Evolutionary conservation across 2,797 vertebrate species (phyloP), one percentile per base, ranked within the genome.

Genomic region (Poeciliopsis turneri): DNA sequence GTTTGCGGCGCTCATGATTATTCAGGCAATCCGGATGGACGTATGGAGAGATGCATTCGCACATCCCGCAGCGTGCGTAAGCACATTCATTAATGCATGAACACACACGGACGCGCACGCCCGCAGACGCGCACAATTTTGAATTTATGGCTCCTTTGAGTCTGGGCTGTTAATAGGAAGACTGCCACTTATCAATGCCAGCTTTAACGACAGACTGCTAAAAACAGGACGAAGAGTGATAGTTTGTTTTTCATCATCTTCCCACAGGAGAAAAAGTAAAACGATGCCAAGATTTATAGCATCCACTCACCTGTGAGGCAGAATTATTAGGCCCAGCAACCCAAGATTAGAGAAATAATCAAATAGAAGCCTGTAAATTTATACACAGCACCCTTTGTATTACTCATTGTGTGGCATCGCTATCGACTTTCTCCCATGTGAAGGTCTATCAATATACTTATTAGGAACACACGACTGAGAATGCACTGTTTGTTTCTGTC

Each of bases 241-340:
- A 90, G 94, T 94, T 93, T 93, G 91, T 92, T 91, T 94, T 94
- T 93, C 92, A 94, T 93, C 94, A 93, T 94, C 91, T 82, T 86
- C n/a, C 74, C 20, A 85, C 46, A 81, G 72, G 75, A 73, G 76
- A 73, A 92, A 86, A 92, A 93, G 89, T 92, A 86, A 94, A 90
- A 93, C 72, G 87, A 89, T 87, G 91, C 66, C 0, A 36, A 84
- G 86, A 93, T 94, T 93, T 92, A 94, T 90, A 78, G 77, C 77
- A 69, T 76, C 77, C 43, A 77, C 88, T 88, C 91, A 92, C 92
- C 88, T 92, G 92, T 70, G 76, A 92, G 88, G 86, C 90, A 93
- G 92, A 94, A 91, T 93, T 94, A 94, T 93, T 91, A 84, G 87
- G 64, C 77, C 79, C 88, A 82, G 88, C 88, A 92, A 92, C 86